Base-by-base conservation (phyloP, 2,888 invertebrate species). In the Lutraria lutraria region DNA sequence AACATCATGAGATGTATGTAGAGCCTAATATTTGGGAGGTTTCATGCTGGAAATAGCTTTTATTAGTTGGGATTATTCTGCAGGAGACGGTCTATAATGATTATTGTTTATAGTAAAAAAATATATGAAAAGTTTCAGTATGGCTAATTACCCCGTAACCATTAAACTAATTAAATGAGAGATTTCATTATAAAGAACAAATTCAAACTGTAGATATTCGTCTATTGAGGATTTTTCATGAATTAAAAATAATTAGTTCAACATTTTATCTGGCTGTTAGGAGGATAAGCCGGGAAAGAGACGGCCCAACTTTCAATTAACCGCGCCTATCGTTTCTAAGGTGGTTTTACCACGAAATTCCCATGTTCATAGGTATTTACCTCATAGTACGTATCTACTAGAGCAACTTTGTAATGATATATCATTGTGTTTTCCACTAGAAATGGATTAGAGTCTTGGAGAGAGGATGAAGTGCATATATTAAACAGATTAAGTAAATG, bases 401-500 rank as follows among this genome's bases (percentile, higher is more conserved):
- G 60, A 53, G 52, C 53, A 25, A 84, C 19, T 34, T 21, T 34
- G 72, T 21, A 72, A 72, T 76, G 76, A 76, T 52, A 54, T 76
- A 76, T 29, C 21, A 54, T 72, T 72, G 72, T 76, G 53, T 84
- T 76, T 84, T 76, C 76, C 53, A 63, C 76, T 72, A 84, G 84
- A 76, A 53, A 12, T 29, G 84, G 21, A 54, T 76, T 72, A 76
- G 34, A 19, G 76, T 76, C 72, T 84, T 84, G 68, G 25, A 56
- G 85, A 25, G 79, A 25, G 85, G 85, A 85, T 85, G 29, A 81
- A 63, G 56, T 68, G 54, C 0, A n/a, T 31, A 56, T n/a, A 76
- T 85, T 72, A 82, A 63, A 85, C n/a, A 88, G 88, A 88, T 90
- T 90, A 79, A 56, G 52, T 79, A 68, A 83, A 83, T 80, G 86